phyloP scores from a whole-genome alignment of 2,888 invertebrate species.

The Gisinianus flammeolus region DNA sequence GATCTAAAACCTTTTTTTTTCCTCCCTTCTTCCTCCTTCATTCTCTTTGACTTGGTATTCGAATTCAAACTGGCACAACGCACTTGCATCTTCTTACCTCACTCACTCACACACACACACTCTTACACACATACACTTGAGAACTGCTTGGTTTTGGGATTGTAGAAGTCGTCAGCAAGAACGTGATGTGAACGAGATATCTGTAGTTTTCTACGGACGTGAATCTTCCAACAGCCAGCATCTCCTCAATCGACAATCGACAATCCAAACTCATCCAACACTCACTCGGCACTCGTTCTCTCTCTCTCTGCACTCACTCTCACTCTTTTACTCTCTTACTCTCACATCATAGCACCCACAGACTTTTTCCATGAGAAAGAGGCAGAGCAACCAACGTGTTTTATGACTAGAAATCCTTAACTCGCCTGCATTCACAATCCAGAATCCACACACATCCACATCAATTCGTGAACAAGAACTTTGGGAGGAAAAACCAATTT shows the following conservation, averaged over 20 bases:
- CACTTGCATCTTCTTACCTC: not conserved
- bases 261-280: not conserved
- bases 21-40: not conserved
- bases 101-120: not conserved
- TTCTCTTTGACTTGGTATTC: not conserved
- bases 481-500: not conserved
- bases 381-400: not conserved
- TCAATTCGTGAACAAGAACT: not conserved
- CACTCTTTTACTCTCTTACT: not conserved
- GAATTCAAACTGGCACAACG: not conserved
- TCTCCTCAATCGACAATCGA: not conserved
- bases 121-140: not conserved
- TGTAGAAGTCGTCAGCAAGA: slow-evolving; percentile 11
- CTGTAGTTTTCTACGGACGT: slow-evolving; percentile 20
- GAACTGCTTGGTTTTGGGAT: not conserved
- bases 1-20: not conserved
- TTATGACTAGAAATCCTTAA: slow-evolving; percentile 8
- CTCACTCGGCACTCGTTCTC: too few relatives aligned
- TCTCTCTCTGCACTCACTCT: not conserved
- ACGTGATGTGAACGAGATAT: slow-evolving; percentile 28
- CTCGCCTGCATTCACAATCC: not conserved
- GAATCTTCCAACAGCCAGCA: slow-evolving; percentile 5
- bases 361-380: not conserved
- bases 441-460: not conserved
- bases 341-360: too few relatives aligned